Conservation (phyloP, 2,888 invertebrate species). For the Amiota minor region DNA sequence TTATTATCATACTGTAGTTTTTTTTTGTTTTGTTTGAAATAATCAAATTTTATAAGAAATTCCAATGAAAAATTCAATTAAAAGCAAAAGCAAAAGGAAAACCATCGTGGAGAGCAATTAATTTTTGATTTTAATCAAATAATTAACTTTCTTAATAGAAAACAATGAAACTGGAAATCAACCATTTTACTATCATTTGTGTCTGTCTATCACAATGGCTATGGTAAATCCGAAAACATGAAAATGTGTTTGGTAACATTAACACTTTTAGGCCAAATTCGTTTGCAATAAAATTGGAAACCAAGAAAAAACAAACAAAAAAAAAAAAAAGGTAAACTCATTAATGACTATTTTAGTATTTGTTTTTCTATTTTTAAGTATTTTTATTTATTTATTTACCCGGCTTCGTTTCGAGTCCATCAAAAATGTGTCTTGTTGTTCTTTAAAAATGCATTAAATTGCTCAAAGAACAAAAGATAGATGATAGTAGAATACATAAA, state of each 20-base stretch:
- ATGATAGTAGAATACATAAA: slow-evolving; percentile 43
- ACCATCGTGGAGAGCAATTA: slow-evolving; percentile 56
- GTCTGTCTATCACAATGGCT: background rate
- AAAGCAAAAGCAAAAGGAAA: no score
- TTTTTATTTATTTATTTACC: background rate
- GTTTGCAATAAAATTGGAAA: no score
- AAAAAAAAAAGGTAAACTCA: slow-evolving; percentile 16
- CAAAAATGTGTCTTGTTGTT: slow-evolving; percentile 58
- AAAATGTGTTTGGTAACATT: slow-evolving; percentile 61
- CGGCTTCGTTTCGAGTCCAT: slow-evolving; percentile 47
- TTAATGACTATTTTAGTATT: slow-evolving; percentile 23
- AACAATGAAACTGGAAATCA: slow-evolving; percentile 63
- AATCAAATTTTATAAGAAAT: no score
- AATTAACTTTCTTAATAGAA: slow-evolving; percentile 71
- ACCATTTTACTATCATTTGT: background rate
- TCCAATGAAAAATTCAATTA: no score
- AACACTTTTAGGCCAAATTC: slow-evolving; percentile 49
- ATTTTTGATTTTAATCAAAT: slow-evolving; percentile 69
- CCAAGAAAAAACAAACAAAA: background rate
- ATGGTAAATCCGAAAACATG: background rate
- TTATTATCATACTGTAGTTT: no score
- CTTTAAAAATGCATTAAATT: slow-evolving; percentile 61
- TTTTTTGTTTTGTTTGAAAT: no score
- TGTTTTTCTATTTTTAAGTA: slow-evolving; percentile 3
- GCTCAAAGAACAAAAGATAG: slow-evolving; percentile 32